Conservation (phyloP, 2,113 vertebrate species). For the Antigone vipio region DNA sequence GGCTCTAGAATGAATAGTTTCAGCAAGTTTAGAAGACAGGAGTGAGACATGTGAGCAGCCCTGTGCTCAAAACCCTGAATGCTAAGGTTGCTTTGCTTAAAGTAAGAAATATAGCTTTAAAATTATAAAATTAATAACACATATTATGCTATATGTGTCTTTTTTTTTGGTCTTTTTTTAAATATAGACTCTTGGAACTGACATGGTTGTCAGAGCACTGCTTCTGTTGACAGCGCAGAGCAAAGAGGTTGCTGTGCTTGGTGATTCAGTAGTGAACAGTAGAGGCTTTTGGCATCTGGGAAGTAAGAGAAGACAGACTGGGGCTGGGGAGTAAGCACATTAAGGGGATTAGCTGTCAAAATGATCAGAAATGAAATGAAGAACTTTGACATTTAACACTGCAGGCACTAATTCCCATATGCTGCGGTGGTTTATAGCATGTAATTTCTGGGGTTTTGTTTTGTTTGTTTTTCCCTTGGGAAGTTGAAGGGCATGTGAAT, state of each 20-base stretch:
- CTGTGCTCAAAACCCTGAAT: background rate
- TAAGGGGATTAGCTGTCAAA: slow-evolving; percentile 39
- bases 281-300: slow-evolving; percentile 2
- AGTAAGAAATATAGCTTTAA: background rate
- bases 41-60: background rate
- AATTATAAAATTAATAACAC: background rate
- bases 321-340: background rate
- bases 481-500: background rate
- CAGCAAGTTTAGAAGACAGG: background rate
- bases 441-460: background rate
- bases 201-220: background rate
- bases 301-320: background rate
- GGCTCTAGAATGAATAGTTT: background rate
- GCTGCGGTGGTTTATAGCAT: background rate
- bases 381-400: slow-evolving; percentile 19
- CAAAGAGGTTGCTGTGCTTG: background rate
- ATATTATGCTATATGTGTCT: background rate
- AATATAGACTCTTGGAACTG: background rate
- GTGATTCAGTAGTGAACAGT: background rate
- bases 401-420: slow-evolving; percentile 10
- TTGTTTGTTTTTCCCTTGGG: background rate
- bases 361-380: background rate
- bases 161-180: background rate
- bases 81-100: background rate
- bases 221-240: background rate